A percentile compares a stretch with the other conserved stretches of the same genome.
Conservation (phyloP, 2,888 invertebrate species). For the Acanthosepion pharaonis region DNA sequence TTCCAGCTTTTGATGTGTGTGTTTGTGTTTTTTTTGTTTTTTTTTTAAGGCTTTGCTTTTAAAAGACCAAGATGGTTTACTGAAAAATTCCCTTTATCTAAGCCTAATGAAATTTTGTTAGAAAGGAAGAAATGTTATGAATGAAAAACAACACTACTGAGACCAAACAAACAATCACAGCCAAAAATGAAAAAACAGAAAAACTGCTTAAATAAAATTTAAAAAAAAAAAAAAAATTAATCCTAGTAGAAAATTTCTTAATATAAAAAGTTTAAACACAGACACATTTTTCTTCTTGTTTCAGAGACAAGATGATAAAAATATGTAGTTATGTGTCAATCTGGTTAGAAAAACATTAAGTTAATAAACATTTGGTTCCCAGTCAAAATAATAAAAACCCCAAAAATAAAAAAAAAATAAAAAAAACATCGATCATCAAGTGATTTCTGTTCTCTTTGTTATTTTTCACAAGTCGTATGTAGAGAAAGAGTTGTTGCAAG, state of each 20-base stretch:
- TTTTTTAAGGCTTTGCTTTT: not conserved
- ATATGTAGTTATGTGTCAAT: not conserved
- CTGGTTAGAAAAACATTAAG: not conserved
- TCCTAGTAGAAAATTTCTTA: not conserved
- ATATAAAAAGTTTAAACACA: not conserved
- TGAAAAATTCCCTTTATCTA: no score
- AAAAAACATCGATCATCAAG: not conserved
- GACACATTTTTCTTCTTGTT: not conserved
- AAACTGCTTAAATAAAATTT: not conserved
- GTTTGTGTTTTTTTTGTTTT: not conserved
- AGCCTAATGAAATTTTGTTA: no score
- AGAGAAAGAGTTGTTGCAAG: not conserved
- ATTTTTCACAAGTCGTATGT: not conserved
- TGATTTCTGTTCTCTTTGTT: not conserved
- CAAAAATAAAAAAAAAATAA: not conserved
- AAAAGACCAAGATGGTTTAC: not conserved
- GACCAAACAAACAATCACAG: not conserved
- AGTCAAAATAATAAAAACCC: not conserved
- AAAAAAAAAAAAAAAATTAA: not conserved
- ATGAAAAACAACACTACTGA: not conserved
- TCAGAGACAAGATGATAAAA: no score
- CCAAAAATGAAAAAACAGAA: not conserved
- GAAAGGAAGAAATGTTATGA: no score
- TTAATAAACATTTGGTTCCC: not conserved
- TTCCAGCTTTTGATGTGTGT: not conserved